Conservation (phyloP, 2,888 invertebrate genomes). For the Molanna angustata region DNA sequence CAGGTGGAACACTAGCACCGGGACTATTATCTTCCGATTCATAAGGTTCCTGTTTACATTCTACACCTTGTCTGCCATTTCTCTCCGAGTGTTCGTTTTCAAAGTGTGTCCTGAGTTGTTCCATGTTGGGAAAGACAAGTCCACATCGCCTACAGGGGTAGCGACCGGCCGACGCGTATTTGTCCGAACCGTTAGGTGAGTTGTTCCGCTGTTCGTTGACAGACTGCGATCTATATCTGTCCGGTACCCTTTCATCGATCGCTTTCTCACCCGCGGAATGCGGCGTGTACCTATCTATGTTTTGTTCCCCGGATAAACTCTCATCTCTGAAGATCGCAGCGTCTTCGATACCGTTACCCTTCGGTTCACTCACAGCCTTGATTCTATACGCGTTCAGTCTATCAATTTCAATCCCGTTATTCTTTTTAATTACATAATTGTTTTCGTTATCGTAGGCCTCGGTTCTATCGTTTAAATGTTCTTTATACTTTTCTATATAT, state of each 20-base stretch:
- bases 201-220: conserved; percentile 16
- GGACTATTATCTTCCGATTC: conserved; percentile 27
- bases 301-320: conserved; percentile 6
- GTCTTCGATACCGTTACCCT: conserved; percentile 9
- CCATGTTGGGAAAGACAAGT: conserved; percentile 24
- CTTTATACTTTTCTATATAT: conserved; percentile 23
- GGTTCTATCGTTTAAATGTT: conserved; percentile 16
- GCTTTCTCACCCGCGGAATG: conserved; percentile 16
- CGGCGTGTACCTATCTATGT: conserved; percentile 14
- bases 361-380: conserved; percentile 15
- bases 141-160: conserved; percentile 29
- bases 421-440: conserved; percentile 2
- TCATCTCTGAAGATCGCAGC: conserved; percentile 3
- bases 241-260: conserved; percentile 19
- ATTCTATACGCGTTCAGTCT: conserved; percentile 25
- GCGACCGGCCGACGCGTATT: conserved; percentile 18
- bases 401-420: conserved; percentile 17
- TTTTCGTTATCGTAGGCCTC: conserved; percentile 5
- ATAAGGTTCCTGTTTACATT: conserved; percentile 30
- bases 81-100: conserved; percentile 30
- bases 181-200: conserved; percentile 20
- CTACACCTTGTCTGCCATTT: conserved; percentile 25
- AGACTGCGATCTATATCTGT: conserved; percentile 21
- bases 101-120: conserved; percentile 25
- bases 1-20: conserved; percentile 18